A percentile compares a stretch with the other conserved stretches of the same genome.
These are phyloP conservation scores for Bergia puertoricense DNA, from an alignment of 92 coral and sea anemone species.

Conservation along the genomic window DNA sequence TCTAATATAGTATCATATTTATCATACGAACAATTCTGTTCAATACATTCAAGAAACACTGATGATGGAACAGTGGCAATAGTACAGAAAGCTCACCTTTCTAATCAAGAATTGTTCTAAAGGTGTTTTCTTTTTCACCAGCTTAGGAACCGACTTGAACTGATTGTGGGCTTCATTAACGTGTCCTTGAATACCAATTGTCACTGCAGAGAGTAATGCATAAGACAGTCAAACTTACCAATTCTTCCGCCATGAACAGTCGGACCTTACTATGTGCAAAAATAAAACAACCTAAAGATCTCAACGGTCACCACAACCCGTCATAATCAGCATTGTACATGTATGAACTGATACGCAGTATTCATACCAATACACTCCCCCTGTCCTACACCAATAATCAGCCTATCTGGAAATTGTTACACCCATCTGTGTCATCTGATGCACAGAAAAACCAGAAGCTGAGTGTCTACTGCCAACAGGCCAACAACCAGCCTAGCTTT, in stretches of 20 bases:
- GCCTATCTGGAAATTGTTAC: too few species aligned
- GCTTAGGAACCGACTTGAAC: conserved; percentile 82
- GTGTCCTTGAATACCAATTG: conserved; percentile 86
- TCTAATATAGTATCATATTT: too few species aligned
- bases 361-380: too few species aligned
- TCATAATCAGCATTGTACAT: too few species aligned
- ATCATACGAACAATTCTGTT: not conserved
- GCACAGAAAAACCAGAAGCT: not conserved
- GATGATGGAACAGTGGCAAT: not conserved
- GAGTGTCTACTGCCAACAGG: too few species aligned
- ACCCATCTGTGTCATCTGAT: too few species aligned
- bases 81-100: conserved; percentile 67
- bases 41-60: not conserved
- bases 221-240: not conserved
- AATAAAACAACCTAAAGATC: not conserved
- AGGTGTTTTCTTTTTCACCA: conserved; percentile 93
- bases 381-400: too few species aligned
- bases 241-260: not conserved
- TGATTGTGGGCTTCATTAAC: conserved; percentile 78
- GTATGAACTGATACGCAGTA: too few species aligned
- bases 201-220: conserved; percentile 56
- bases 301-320: not conserved
- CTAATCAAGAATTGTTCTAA: conserved; percentile 80
- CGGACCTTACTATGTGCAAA: not conserved
- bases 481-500: too few species aligned